These are phyloP conservation scores for Carcina quercana DNA, from an alignment of 2,888 invertebrate genomes.

Conservation along the genomic window DNA sequence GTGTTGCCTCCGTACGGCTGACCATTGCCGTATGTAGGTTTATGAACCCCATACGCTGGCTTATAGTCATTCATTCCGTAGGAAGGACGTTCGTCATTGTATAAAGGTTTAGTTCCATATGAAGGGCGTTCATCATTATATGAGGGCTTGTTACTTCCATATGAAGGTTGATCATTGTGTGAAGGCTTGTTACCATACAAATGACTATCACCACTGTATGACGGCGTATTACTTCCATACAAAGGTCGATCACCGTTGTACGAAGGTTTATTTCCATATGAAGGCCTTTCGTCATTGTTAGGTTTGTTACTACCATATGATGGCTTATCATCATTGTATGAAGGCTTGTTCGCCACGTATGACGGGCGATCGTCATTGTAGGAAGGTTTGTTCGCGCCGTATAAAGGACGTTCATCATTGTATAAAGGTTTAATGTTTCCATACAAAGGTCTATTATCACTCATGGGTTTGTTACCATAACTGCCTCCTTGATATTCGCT, in stretches of 20 bases:
- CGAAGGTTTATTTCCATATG: constrained; percentile 20
- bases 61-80: constrained; percentile 18
- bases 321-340: constrained; percentile 16
- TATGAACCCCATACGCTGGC: constrained; percentile 10
- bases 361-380: constrained; percentile 8
- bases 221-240: constrained; percentile 4
- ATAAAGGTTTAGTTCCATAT: constrained; percentile 8
- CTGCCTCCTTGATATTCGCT: too few species aligned
- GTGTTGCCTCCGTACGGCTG: constrained; percentile 6
- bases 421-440: constrained; percentile 9
- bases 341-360: constrained; percentile 14
- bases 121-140: constrained; percentile 2
- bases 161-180: constrained; percentile 14
- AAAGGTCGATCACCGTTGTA: constrained; percentile 14
- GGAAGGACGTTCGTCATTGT: constrained; percentile 10
- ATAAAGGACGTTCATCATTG: constrained; percentile 7
- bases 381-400: background rate
- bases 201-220: constrained; percentile 19
- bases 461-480: constrained; percentile 8
- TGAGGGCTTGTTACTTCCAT: constrained; percentile 11
- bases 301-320: constrained; percentile 13
- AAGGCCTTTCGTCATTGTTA: constrained; percentile 8
- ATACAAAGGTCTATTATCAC: background rate
- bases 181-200: constrained; percentile 13
- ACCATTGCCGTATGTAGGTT: background rate